Percentiles rank a stretch among this genome's conserved stretches.
Evolutionary conservation across 2,113 vertebrate genomes (phyloP).

Genomic region (Lota lota): DNA sequence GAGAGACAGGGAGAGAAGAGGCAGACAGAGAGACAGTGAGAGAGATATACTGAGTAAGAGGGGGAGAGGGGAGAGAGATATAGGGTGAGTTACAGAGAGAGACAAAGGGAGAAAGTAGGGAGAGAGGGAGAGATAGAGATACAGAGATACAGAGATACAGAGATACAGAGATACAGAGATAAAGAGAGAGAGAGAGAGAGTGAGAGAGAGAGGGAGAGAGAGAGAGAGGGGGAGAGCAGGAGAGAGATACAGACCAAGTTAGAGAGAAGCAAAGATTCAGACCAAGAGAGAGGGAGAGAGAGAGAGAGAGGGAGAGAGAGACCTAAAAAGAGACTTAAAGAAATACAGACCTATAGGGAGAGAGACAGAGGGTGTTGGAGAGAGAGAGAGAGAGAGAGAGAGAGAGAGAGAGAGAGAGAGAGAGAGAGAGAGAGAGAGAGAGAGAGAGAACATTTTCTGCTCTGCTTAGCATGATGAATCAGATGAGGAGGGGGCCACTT

Average conservation of each 20-base stretch:
- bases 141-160: too few relatives aligned
- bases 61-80: too few relatives aligned
- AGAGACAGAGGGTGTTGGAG: background rate
- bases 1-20: background rate
- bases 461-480: constrained; percentile 69
- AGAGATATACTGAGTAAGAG: too few relatives aligned
- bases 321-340: background rate
- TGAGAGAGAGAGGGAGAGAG: constrained; percentile 27
- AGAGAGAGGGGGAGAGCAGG: constrained; percentile 35
- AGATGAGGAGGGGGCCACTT: constrained; percentile 66
- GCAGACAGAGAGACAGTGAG: too few relatives aligned
- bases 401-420: constrained; percentile 8
- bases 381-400: constrained; percentile 4
- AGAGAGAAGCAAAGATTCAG: background rate
- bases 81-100: too few relatives aligned
- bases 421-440: constrained; percentile 30
- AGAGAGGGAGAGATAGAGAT: too few relatives aligned
- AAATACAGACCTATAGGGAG: background rate
- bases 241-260: too few relatives aligned
- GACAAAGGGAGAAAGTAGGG: too few relatives aligned
- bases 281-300: background rate
- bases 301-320: too few relatives aligned
- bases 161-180: background rate
- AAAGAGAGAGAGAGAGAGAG: too few relatives aligned
- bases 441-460: constrained; percentile 54